phyloP scores from a whole-genome alignment of 2,888 invertebrate species.

The Caenorhabditis angaria region DNA sequence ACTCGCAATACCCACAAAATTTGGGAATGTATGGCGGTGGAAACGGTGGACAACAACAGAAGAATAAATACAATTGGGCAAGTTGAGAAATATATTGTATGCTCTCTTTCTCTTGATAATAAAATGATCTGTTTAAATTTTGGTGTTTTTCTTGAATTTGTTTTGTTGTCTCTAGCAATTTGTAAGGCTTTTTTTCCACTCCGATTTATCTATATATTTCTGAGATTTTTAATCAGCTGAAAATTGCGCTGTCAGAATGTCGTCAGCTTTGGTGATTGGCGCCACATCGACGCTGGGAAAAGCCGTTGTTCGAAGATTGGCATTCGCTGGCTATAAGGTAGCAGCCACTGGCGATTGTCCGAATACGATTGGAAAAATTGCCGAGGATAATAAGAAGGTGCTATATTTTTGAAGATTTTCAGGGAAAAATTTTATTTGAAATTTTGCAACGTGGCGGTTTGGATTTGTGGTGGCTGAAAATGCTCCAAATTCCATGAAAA shows the following conservation, averaged over 20 bases:
- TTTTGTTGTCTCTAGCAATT: too few relatives aligned
- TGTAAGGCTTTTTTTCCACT: conserved; percentile 46
- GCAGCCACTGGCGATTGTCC: conserved; percentile 50
- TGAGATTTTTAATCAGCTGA: too few relatives aligned
- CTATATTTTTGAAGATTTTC: too few relatives aligned
- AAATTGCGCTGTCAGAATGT: conserved; percentile 15
- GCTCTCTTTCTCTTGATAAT: conserved; percentile 44
- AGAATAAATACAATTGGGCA: conserved; percentile 52
- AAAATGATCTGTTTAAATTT: conserved; percentile 50
- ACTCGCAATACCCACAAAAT: conserved; percentile 43
- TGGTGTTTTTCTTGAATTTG: too few relatives aligned
- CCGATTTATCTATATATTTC: not conserved
- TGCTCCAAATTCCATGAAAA: too few relatives aligned
- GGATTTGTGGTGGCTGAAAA: too few relatives aligned
- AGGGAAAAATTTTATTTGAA: not conserved
- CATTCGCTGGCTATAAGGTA: conserved; percentile 53
- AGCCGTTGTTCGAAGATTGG: conserved; percentile 56
- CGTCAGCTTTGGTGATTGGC: conserved; percentile 47
- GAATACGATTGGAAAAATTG: conserved; percentile 38
- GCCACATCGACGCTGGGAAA: conserved; percentile 48
- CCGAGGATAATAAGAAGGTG: conserved; percentile 53
- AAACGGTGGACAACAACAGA: too few relatives aligned
- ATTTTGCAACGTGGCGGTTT: too few relatives aligned
- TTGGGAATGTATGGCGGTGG: conserved; percentile 35
- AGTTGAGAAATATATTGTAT: conserved; percentile 50